Evolutionary conservation across 2,888 invertebrate species (phyloP).

Genomic region (Agriopis aurantiaria): DNA sequence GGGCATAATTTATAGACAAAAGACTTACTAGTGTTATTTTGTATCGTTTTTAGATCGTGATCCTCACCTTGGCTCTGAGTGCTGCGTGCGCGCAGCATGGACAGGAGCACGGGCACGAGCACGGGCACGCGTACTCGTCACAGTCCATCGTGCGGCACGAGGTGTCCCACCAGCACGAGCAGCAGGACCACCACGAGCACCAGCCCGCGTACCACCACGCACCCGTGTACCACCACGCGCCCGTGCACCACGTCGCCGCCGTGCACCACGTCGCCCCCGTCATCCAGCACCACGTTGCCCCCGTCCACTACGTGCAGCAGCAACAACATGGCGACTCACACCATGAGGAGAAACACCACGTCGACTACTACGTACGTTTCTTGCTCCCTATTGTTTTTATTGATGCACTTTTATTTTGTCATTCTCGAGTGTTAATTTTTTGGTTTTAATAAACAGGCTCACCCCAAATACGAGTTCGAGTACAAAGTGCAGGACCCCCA

Average conservation of each 20-base stretch:
- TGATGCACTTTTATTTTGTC: neutral
- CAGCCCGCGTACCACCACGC: conserved; percentile 31
- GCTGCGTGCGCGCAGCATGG: conserved; percentile 55
- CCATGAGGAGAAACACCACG: conserved; percentile 48
- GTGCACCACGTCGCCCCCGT: conserved; percentile 40
- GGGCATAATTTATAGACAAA: too few species aligned
- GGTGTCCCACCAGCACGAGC: conserved; percentile 42
- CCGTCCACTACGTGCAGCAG: conserved; percentile 27
- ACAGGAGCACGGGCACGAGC: conserved; percentile 34
- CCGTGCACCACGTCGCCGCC: conserved; percentile 37
- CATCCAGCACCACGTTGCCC: neutral
- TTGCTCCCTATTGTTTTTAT: neutral
- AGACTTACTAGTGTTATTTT: neutral
- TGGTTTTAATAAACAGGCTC: conserved; percentile 57
- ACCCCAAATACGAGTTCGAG: conserved; percentile 84
- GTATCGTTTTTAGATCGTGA: conserved; percentile 40
- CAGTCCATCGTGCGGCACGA: conserved; percentile 57
- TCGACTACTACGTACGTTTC: conserved; percentile 63
- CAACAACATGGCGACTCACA: conserved; percentile 34
- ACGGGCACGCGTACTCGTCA: conserved; percentile 58
- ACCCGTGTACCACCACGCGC: conserved; percentile 41
- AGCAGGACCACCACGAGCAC: conserved; percentile 29
- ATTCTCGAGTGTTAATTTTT: too few species aligned
- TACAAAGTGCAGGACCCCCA: conserved; percentile 84
- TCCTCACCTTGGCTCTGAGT: conserved; percentile 49